A percentile compares a stretch with the other conserved stretches of the same genome.
Conservation (phyloP, 2,888 invertebrate genomes). For the Trachelus tabidus region DNA sequence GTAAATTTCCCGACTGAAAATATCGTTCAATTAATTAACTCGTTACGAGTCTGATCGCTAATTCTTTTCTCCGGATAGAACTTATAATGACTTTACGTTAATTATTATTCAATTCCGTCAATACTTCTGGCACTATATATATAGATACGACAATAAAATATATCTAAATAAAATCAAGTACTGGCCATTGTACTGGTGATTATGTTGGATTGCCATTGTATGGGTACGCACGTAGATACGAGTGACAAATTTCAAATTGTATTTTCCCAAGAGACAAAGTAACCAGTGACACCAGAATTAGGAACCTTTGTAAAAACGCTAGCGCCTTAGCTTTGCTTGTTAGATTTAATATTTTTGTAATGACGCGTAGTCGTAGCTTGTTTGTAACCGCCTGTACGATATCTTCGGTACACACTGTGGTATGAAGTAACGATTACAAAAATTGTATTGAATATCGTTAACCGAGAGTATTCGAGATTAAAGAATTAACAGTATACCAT, state of each 20-base stretch:
- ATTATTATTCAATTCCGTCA: background rate
- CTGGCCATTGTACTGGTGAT: slow-evolving; percentile 18
- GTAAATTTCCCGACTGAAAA: slow-evolving; percentile 6
- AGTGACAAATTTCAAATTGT: slow-evolving; percentile 15
- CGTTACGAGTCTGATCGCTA: background rate
- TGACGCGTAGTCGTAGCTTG: slow-evolving; percentile 58
- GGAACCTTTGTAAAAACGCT: slow-evolving; percentile 28
- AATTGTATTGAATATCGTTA: background rate
- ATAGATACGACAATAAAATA: slow-evolving; percentile 8
- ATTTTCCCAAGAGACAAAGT: slow-evolving; percentile 41
- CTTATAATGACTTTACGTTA: background rate
- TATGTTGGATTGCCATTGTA: slow-evolving; percentile 25
- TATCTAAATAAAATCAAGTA: slow-evolving; percentile 16
- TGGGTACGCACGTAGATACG: slow-evolving; percentile 11
- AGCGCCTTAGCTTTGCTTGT: slow-evolving; percentile 61
- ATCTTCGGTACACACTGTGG: background rate
- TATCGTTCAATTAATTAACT: background rate
- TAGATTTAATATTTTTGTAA: slow-evolving; percentile 67
- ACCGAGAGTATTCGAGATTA: background rate
- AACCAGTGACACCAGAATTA: slow-evolving; percentile 12
- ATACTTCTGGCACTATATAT: background rate
- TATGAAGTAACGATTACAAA: background rate
- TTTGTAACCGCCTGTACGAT: slow-evolving; percentile 48
- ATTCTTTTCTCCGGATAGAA: background rate
- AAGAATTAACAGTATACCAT: background rate